Evolutionary conservation across 2,797 vertebrate genomes (phyloP).

Genomic region (Moxostoma hubbsi): DNA sequence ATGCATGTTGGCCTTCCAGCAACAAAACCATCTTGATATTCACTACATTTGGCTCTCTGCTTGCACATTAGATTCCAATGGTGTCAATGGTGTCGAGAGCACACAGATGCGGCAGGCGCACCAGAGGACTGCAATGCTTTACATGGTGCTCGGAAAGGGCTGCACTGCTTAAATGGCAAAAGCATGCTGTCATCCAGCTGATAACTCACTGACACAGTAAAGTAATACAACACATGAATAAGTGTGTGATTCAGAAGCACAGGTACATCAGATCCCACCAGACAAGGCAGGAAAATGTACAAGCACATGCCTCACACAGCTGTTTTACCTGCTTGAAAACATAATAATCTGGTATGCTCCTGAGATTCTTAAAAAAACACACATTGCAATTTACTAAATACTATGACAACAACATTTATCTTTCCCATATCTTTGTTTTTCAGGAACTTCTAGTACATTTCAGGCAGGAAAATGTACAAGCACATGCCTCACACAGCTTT

Average conservation of each 20-base stretch:
- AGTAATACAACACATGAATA: conserved; percentile 27
- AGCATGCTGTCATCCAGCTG: conserved; percentile 34
- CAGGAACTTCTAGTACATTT: no score
- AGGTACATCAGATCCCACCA: conserved; percentile 7
- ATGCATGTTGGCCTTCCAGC: conserved; percentile 31
- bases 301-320: conserved; percentile 11
- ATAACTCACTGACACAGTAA: conserved; percentile 42
- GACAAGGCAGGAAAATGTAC: conserved; percentile 7
- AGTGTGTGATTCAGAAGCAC: conserved; percentile 22
- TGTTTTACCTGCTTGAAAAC: conserved; percentile 14
- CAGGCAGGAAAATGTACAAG: conserved; percentile 1
- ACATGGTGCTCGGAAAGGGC: conserved; percentile 12
- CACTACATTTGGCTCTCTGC: conserved; percentile 27
- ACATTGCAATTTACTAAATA: conserved; percentile 8
- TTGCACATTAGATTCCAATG: background rate
- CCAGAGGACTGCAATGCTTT: conserved; percentile 2
- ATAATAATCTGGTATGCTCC: background rate
- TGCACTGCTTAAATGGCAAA: conserved; percentile 29
- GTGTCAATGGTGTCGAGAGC: background rate
- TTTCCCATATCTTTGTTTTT: no score
- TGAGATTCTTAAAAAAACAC: conserved; percentile 3
- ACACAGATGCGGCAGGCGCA: background rate
- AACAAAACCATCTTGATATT: conserved; percentile 4
- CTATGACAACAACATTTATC: no score
- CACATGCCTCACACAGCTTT: conserved; percentile 13